Evolutionary conservation across 2,797 vertebrate genomes (phyloP).

Genomic region (Microctenopoma lineatum): DNA sequence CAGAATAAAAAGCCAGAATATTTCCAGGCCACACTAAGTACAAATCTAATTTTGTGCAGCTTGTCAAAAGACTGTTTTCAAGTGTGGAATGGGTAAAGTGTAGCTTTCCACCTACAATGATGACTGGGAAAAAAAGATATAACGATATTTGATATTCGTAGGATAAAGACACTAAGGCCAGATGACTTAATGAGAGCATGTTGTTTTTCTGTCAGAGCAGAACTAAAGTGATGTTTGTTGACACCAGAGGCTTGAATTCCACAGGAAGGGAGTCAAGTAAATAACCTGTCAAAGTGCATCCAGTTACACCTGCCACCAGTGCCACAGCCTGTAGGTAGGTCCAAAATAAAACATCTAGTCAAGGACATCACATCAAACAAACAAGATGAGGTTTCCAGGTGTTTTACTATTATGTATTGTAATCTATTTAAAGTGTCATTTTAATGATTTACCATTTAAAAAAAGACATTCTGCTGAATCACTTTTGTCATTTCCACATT

Average conservation of each 20-base stretch:
- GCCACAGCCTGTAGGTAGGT: constrained; percentile 37
- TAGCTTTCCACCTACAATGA: no score
- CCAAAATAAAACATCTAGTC: constrained; percentile 12
- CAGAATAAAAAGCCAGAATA: no score
- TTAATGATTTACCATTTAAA: not conserved
- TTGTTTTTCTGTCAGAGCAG: constrained; percentile 51
- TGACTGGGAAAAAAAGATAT: not conserved
- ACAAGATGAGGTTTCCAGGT: not conserved
- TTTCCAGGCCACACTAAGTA: no score
- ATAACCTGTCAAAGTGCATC: constrained; percentile 58
- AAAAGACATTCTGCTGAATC: not conserved
- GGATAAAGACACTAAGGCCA: constrained; percentile 42
- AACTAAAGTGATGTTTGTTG: constrained; percentile 36
- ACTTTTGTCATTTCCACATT: not conserved
- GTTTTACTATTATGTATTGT: not conserved
- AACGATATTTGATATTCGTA: not conserved
- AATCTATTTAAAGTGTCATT: not conserved
- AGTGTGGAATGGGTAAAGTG: no score
- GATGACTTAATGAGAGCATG: constrained; percentile 64
- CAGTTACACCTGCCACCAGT: constrained; percentile 51
- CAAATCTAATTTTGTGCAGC: no score
- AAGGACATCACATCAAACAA: constrained; percentile 27
- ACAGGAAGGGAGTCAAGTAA: constrained; percentile 48
- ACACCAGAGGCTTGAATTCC: constrained; percentile 52
- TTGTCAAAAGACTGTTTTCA: no score